Percentiles rank a stretch among this genome's conserved stretches.
These are phyloP conservation scores for Artibeus jamaicensis DNA, from an alignment of 2,797 vertebrate genomes.

Conservation along the genomic window DNA sequence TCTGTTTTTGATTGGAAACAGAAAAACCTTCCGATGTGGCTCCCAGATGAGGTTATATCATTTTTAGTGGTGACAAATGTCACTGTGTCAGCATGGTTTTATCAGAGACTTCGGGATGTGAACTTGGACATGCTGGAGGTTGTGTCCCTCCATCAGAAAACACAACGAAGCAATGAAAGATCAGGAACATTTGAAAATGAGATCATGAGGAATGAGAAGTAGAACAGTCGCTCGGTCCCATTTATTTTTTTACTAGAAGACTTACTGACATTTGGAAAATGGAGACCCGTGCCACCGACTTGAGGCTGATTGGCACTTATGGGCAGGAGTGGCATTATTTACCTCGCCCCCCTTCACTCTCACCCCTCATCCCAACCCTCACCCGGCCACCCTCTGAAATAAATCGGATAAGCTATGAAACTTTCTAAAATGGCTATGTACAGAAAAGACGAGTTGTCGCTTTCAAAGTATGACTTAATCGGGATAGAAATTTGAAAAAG, in stretches of 20 bases:
- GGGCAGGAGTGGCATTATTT: constrained; percentile 78
- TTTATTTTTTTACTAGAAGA: constrained; percentile 79
- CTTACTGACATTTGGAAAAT: constrained; percentile 87
- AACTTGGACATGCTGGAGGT: constrained; percentile 52
- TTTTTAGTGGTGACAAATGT: background rate
- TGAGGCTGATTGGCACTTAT: constrained; percentile 85
- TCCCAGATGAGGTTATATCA: background rate
- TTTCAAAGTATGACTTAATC: constrained; percentile 80
- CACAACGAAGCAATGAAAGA: constrained; percentile 76
- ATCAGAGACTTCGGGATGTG: constrained; percentile 49
- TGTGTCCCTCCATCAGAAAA: constrained; percentile 79
- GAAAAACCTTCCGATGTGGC: background rate
- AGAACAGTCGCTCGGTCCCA: constrained; percentile 77
- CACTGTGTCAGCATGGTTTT: constrained; percentile 45
- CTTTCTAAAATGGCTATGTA: constrained; percentile 80
- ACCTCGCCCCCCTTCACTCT: constrained; percentile 32
- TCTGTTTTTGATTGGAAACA: background rate
- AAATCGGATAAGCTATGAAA: constrained; percentile 77
- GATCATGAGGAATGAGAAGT: constrained; percentile 83
- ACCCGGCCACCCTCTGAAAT: constrained; percentile 64
- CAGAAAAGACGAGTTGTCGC: constrained; percentile 79
- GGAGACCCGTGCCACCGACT: constrained; percentile 78
- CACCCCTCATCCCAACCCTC: constrained; percentile 5
- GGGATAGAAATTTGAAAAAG: constrained; percentile 81
- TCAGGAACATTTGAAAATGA: constrained; percentile 86